A percentile compares a stretch with the other conserved stretches of the same genome.
phyloP scores from a whole-genome alignment of 2,797 vertebrate genomes.

The Coilia nasus region DNA sequence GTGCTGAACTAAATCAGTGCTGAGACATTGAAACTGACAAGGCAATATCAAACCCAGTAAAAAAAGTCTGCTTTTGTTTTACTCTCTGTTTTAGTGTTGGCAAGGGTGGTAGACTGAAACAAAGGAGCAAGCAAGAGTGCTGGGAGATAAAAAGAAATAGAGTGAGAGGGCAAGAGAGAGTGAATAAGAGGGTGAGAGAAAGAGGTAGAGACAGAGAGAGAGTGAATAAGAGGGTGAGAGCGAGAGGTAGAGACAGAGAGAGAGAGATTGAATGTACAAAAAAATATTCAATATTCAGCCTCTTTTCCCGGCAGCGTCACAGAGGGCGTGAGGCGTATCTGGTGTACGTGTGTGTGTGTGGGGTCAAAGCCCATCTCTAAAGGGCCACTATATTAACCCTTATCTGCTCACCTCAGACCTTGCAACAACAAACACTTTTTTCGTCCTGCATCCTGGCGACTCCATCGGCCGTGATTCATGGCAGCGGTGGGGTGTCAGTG shows the following conservation, averaged over 20 bases:
- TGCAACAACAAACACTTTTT: conserved; percentile 57
- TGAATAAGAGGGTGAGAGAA: not conserved
- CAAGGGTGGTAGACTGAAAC: not conserved
- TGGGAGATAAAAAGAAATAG: too few species aligned
- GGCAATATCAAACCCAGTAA: not conserved
- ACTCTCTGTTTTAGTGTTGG: conserved; percentile 12
- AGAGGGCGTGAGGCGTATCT: not conserved
- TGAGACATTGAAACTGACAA: conserved; percentile 5
- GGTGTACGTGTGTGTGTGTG: conserved; percentile 24
- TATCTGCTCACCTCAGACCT: conserved; percentile 61
- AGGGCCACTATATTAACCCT: conserved; percentile 49
- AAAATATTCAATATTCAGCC: not conserved
- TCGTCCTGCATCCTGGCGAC: conserved; percentile 54
- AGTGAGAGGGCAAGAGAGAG: not conserved
- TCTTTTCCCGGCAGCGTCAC: not conserved
- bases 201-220: not conserved
- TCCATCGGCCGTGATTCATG: conserved; percentile 64
- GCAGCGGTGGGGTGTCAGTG: conserved; percentile 49
- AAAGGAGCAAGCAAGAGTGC: too few species aligned
- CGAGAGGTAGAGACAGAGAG: not conserved
- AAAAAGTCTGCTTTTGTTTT: conserved; percentile 2
- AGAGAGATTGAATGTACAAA: not conserved
- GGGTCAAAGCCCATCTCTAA: conserved; percentile 49
- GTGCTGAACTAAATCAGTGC: not conserved
- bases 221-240: not conserved